Percentiles rank a stretch among this genome's conserved stretches.
These are phyloP conservation scores for Rousettus leschenaultii DNA, from an alignment of 2,113 vertebrate species.

Conservation along the genomic window DNA sequence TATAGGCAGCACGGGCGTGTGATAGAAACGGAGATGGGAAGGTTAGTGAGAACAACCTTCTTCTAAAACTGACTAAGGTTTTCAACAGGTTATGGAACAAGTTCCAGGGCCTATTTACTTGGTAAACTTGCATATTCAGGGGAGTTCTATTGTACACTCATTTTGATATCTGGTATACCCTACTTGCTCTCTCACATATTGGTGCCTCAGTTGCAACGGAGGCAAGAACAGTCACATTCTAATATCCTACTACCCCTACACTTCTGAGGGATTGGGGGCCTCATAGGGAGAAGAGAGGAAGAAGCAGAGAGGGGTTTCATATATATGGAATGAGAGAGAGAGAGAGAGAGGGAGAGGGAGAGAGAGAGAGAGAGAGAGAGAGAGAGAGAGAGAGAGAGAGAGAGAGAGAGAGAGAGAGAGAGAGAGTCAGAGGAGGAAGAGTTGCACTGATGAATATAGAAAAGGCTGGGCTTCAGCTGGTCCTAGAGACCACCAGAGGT, in stretches of 20 bases:
- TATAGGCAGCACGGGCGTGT: fast-evolving
- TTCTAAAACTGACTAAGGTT: background rate
- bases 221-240: background rate
- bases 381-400: background rate
- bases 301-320: background rate
- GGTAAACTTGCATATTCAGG: background rate
- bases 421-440: background rate
- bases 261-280: background rate
- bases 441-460: background rate
- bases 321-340: background rate
- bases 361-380: background rate
- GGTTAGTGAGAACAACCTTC: background rate
- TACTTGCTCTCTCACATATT: background rate
- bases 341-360: background rate
- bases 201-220: background rate
- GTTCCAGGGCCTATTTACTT: background rate
- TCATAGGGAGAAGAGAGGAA: background rate
- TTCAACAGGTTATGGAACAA: background rate
- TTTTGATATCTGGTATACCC: background rate
- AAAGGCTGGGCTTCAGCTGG: background rate
- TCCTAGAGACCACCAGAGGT: constrained; percentile 59
- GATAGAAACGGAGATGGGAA: background rate
- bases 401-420: background rate
- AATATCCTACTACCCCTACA: background rate
- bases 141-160: background rate